These are phyloP conservation scores for Euleptes europaea DNA, from an alignment of 2,113 vertebrate genomes.

Conservation along the genomic window DNA sequence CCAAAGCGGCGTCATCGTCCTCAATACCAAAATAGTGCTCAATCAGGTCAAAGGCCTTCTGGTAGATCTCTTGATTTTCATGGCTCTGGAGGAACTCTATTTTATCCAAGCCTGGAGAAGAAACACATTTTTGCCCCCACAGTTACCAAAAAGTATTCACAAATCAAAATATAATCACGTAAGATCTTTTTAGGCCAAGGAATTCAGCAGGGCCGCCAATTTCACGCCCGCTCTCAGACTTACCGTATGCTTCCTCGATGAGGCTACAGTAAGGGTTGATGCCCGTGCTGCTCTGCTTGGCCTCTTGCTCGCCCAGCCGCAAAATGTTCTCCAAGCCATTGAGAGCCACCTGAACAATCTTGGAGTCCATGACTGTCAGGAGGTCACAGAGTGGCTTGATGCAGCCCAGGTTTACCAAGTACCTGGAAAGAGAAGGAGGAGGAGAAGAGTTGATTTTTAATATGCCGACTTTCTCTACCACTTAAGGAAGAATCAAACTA, in stretches of 20 bases:
- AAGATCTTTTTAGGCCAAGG: background rate
- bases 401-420: slow-evolving; percentile 93
- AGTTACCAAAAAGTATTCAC: background rate
- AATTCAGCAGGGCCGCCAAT: background rate
- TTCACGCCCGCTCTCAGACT: slow-evolving; percentile 1
- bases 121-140: background rate
- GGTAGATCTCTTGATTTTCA: slow-evolving; percentile 99
- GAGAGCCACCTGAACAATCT: slow-evolving; percentile 95
- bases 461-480: too few species aligned
- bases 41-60: slow-evolving; percentile 97
- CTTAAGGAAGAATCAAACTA: too few species aligned
- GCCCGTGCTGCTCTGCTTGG: slow-evolving; percentile 88
- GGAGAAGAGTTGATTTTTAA: too few species aligned
- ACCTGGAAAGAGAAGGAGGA: slow-evolving; percentile 80
- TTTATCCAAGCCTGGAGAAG: slow-evolving; percentile 89
- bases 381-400: slow-evolving; percentile 96
- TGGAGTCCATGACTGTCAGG: slow-evolving; percentile 97
- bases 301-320: slow-evolving; percentile 93
- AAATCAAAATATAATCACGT: background rate
- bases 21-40: slow-evolving; percentile 98
- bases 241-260: slow-evolving; percentile 96
- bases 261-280: slow-evolving; percentile 96
- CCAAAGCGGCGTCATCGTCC: slow-evolving; percentile 87
- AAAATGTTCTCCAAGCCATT: slow-evolving; percentile 96
- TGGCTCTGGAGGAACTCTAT: slow-evolving; percentile 99